Evolutionary conservation across 2,888 invertebrate species (phyloP), one percentile per base, ranked within the genome.

Genomic region (Gisinianus flammeolus): DNA sequence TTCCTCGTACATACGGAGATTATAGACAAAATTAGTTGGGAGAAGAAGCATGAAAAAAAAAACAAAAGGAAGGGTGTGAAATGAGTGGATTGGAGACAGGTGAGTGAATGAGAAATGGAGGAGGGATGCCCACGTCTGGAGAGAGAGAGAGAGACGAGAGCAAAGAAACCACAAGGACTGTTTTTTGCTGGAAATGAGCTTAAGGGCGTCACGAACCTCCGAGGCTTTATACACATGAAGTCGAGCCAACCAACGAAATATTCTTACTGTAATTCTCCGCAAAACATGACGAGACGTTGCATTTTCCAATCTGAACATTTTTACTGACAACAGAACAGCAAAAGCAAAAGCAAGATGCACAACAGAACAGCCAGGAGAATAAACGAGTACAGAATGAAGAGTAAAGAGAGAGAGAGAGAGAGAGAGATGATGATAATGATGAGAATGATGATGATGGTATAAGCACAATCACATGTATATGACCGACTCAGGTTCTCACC

Each of bases 201-300:
- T 79, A 81, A 82, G 82, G 82, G 82, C 81, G 81, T 82, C 82
- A 80, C 79, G 82, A 79, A 81, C 77, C 79, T 80, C 79, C 64
- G 77, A 81, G 80, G 79, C 79, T 77, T 62, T 78, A 58, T 69
- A 68, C 76, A 76, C 77, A 74, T 75, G 76, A 79, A 78, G 73
- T 78, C 79, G 12, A 44, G 44, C 6, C 44, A 1, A n/a, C n/a
- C n/a, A n/a, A n/a, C n/a, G n/a, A n/a, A n/a, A n/a, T 79, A 74
- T 30, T 74, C 74, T 74, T 66, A 74, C 71, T 68, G 75, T 72
- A 79, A 80, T 80, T 80, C 80, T 76, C 81, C 80, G 80, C 80
- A 80, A 80, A 81, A 79, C 67, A 69, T 44, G 71, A 76, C 74
- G 44, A 74, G 74, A 74, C 74, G 66, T 74, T 74, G 74, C 74